Evolutionary conservation across 2,797 vertebrate genomes (phyloP), one percentile per base, ranked within the genome.

Genomic region (Poeciliopsis turneri): DNA sequence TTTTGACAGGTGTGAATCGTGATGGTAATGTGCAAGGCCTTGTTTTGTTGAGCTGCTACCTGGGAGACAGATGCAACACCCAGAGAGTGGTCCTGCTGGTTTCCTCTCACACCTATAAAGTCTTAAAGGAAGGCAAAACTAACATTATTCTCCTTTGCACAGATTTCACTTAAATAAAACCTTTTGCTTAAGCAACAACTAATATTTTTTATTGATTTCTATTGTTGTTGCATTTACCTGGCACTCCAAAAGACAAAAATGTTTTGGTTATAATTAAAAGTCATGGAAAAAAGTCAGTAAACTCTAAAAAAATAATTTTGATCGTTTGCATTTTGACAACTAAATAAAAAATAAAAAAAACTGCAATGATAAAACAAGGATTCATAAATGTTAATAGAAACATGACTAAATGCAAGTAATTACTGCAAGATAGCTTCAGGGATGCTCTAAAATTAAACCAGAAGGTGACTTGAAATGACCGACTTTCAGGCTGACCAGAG

Each of bases 1-100:
- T 83, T 90, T 76, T 57, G 74, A 85, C 80, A 49, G 76, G 30
- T 66, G 82, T 78, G 86, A 83, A 84, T 75, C 71, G 71, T 28
- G 79, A 85, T 82, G 78, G 82, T 83, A 80, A 81, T 88, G 90
- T 91, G 87, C 78, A 79, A 87, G 79, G 82, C 90, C 85, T 82
- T 95, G 94, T 94, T 96, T 95, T 96, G 93, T 96, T 95, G 92
- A 92, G 92, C 88, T 69, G 95, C 94, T 95, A 93, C 94, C 95
- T 90, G 88, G 94, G 95, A 93, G 94, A 96, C 88, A 92, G 87
- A 84, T 89, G 91, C 45, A 90, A 90, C 84, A 80, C 92, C 89
- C 90, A 77, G 59, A 86, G 77, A 86, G 79, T 53, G 80, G 86
- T 87, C 82, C 68, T 90, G 85, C 90, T 89, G 82, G 86, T 78